Conservation (phyloP, 2,888 invertebrate genomes). For the Didymodactylos carnosus region DNA sequence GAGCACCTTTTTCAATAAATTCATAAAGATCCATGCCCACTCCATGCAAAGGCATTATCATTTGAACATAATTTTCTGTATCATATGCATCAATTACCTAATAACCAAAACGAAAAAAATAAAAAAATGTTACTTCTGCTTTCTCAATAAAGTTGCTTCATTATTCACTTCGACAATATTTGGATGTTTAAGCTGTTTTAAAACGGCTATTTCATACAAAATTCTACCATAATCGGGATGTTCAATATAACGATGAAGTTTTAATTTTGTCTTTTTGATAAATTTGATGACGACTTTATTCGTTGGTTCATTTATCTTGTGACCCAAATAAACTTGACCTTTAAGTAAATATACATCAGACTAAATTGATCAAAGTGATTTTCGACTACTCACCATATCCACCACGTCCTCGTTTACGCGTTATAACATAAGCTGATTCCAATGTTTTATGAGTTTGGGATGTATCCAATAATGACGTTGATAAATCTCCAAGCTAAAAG, state of each 20-base stretch:
- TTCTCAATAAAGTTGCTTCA: neutral
- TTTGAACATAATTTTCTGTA: slow-evolving; percentile 18
- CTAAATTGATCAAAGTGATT: too few species aligned
- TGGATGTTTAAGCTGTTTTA: slow-evolving; percentile 35
- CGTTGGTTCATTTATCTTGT: neutral
- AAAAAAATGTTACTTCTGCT: neutral
- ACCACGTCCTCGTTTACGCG: neutral
- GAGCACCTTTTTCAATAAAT: slow-evolving; percentile 50
- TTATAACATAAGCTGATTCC: neutral
- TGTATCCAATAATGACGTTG: neutral
- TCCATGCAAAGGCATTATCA: slow-evolving; percentile 58
- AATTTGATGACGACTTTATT: neutral
- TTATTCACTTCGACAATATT: slow-evolving; percentile 29
- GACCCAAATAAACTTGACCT: neutral
- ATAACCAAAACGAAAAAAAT: neutral
- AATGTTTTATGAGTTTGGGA: neutral
- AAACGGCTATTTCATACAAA: slow-evolving; percentile 31
- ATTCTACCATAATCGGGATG: neutral
- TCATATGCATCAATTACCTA: neutral
- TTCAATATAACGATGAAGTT: neutral
- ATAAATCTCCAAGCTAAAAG: neutral
- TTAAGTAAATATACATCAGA: too few species aligned
- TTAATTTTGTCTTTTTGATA: neutral
- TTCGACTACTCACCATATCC: too few species aligned
- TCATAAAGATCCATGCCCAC: slow-evolving; percentile 57